Percentiles rank a stretch among this genome's conserved stretches.
These are phyloP conservation scores for Porites lutea DNA, from an alignment of 64 coral and sea anemone genomes.

Conservation along the genomic window DNA sequence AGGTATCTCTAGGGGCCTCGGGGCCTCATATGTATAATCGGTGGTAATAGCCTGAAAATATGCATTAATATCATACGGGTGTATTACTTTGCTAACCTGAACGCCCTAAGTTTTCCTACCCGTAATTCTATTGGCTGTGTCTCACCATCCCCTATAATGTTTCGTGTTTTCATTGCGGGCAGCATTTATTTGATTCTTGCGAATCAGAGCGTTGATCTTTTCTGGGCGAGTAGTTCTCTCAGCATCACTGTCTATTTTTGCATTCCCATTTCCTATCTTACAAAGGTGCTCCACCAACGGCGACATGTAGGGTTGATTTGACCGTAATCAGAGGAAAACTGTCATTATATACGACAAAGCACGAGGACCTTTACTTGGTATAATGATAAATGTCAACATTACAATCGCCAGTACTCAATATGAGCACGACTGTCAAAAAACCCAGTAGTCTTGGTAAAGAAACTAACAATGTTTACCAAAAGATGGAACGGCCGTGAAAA, in stretches of 20 bases:
- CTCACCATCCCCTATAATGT: slow-evolving; percentile 46
- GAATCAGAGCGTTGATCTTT: slow-evolving; percentile 48
- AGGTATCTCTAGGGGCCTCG: slow-evolving; percentile 29
- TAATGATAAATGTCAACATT: too few species aligned
- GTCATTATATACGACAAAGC: slow-evolving; percentile 15
- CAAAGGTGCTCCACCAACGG: slow-evolving; percentile 60
- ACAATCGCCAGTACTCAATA: too few species aligned
- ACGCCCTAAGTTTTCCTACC: slow-evolving; percentile 31
- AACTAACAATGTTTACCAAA: too few species aligned
- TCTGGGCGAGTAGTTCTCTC: slow-evolving; percentile 34
- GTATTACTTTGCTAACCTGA: slow-evolving; percentile 44
- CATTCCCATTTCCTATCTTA: slow-evolving; percentile 52
- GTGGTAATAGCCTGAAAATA: slow-evolving; percentile 68
- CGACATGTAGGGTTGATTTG: slow-evolving; percentile 55
- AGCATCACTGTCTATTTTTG: slow-evolving; percentile 17
- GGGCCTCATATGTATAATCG: slow-evolving; percentile 50
- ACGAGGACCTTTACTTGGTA: too few species aligned
- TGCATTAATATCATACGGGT: slow-evolving; percentile 36
- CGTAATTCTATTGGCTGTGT: slow-evolving; percentile 48
- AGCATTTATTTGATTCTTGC: slow-evolving; percentile 57
- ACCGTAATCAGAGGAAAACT: slow-evolving; percentile 55
- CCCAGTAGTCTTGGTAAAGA: too few species aligned
- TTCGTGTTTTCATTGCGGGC: slow-evolving; percentile 41
- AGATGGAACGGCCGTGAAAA: too few species aligned
- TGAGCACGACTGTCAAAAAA: too few species aligned